Percentiles rank a stretch among this genome's conserved stretches.
phyloP scores from a whole-genome alignment of 2,888 invertebrate genomes.

The Glaucopsyche alexis region DNA sequence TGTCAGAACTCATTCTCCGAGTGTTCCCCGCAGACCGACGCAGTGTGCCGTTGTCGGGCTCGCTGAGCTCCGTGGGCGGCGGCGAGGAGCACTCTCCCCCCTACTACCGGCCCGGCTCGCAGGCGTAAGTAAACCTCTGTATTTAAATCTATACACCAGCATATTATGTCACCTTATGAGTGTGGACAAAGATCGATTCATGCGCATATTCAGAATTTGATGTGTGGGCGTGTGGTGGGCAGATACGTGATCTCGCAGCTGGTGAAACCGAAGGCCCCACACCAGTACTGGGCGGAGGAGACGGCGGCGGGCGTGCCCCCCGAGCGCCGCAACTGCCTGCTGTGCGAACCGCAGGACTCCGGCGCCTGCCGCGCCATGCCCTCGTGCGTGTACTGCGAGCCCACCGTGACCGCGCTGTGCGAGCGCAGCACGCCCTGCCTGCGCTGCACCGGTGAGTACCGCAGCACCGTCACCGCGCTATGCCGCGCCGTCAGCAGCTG shows the following conservation, averaged over 20 bases:
- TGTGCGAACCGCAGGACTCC: slow-evolving; percentile 68
- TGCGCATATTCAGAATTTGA: not conserved
- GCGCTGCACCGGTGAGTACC: slow-evolving; percentile 60
- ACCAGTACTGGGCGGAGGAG: slow-evolving; percentile 73
- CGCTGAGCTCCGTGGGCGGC: slow-evolving; percentile 65
- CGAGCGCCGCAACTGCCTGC: slow-evolving; percentile 69
- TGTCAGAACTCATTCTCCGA: no score
- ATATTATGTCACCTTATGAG: not conserved
- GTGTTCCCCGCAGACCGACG: slow-evolving; percentile 44
- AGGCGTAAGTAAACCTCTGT: slow-evolving; percentile 55
- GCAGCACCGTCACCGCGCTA: not conserved
- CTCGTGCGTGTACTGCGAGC: slow-evolving; percentile 70
- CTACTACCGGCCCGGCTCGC: slow-evolving; percentile 63
- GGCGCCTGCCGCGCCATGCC: slow-evolving; percentile 71
- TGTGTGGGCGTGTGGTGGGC: slow-evolving; percentile 29
- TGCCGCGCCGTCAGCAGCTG: not conserved
- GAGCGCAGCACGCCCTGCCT: slow-evolving; percentile 68
- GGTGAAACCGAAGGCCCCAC: slow-evolving; percentile 67
- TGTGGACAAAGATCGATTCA: not conserved
- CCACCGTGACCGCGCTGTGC: slow-evolving; percentile 68
- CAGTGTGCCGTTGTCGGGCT: slow-evolving; percentile 55
- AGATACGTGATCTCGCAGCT: slow-evolving; percentile 71
- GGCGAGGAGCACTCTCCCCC: slow-evolving; percentile 62
- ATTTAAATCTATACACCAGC: not conserved
- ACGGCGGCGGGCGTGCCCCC: slow-evolving; percentile 60